These are phyloP conservation scores for Lerista edwardsae DNA, from an alignment of 2,797 vertebrate species.

Conservation along the genomic window DNA sequence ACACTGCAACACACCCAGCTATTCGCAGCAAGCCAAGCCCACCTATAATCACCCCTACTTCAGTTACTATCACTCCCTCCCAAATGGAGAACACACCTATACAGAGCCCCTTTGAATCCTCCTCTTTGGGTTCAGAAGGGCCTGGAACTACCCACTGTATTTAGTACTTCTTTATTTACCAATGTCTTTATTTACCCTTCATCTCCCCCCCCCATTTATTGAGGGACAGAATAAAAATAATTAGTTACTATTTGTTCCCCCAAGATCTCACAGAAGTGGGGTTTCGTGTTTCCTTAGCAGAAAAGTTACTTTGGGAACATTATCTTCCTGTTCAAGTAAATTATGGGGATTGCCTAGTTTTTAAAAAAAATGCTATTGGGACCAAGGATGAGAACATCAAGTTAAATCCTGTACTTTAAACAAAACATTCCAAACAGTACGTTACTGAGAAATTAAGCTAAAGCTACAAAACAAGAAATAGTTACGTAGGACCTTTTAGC, in stretches of 20 bases:
- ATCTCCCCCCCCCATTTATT: too few species aligned
- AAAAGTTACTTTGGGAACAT: slow-evolving; percentile 17
- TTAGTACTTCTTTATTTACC: not conserved
- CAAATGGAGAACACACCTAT: not conserved
- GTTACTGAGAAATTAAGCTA: slow-evolving; percentile 45
- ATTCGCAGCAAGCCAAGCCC: not conserved
- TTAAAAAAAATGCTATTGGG: slow-evolving; percentile 19
- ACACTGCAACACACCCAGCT: not conserved
- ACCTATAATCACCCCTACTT: not conserved
- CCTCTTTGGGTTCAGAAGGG: not conserved
- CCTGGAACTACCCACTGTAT: not conserved
- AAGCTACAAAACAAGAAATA: slow-evolving; percentile 60
- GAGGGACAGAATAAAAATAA: too few species aligned
- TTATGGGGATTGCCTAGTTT: slow-evolving; percentile 1
- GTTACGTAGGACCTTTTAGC: slow-evolving; percentile 60
- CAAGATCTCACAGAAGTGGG: not conserved
- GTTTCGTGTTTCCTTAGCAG: slow-evolving; percentile 1
- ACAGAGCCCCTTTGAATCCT: not conserved
- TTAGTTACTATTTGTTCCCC: not conserved
- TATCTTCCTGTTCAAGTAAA: slow-evolving; percentile 26
- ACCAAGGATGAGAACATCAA: slow-evolving; percentile 49
- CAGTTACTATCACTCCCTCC: not conserved
- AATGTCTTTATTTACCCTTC: too few species aligned
- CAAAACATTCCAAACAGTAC: slow-evolving; percentile 55
- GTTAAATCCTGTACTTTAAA: slow-evolving; percentile 59